Evolutionary conservation across 2,888 invertebrate genomes (phyloP).

Genomic region (Callyntrura sp.): DNA sequence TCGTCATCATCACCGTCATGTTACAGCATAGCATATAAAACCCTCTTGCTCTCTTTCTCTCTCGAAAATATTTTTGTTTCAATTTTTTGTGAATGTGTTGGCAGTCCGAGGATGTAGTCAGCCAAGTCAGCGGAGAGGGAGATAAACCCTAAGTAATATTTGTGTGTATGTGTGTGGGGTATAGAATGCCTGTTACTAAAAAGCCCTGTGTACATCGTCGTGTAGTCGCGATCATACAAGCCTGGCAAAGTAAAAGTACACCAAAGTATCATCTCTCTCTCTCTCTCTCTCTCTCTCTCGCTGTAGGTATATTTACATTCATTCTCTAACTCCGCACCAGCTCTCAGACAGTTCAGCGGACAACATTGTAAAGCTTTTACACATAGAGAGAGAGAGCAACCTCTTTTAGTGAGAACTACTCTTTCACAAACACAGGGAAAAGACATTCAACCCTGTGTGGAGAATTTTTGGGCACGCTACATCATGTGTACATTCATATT

Average conservation of each 20-base stretch:
- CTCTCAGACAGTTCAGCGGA: neutral
- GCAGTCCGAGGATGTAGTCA: neutral
- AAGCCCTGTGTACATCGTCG: neutral
- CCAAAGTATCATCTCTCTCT: neutral
- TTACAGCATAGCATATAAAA: neutral
- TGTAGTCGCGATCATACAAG: neutral
- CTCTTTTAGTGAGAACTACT: constrained; percentile 5
- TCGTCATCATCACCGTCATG: neutral
- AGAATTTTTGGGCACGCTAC: constrained; percentile 43
- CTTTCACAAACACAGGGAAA: constrained; percentile 21
- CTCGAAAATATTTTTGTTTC: constrained; percentile 24
- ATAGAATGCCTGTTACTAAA: neutral
- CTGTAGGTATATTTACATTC: too few species aligned
- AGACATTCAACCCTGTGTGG: constrained; percentile 72
- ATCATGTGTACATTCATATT: constrained; percentile 6
- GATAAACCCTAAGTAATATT: neutral
- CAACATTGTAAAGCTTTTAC: neutral
- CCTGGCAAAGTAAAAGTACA: constrained; percentile 27
- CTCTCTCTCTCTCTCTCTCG: neutral
- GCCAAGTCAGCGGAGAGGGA: neutral
- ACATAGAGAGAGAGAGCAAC: neutral
- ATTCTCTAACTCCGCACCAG: too few species aligned
- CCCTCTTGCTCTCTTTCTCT: constrained; percentile 38
- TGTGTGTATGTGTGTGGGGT: neutral
- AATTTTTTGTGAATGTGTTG: constrained; percentile 47